Percentiles rank a stretch among this genome's conserved stretches.
phyloP scores from a whole-genome alignment of 2,888 invertebrate species.

The Clepsis dumicolana region DNA sequence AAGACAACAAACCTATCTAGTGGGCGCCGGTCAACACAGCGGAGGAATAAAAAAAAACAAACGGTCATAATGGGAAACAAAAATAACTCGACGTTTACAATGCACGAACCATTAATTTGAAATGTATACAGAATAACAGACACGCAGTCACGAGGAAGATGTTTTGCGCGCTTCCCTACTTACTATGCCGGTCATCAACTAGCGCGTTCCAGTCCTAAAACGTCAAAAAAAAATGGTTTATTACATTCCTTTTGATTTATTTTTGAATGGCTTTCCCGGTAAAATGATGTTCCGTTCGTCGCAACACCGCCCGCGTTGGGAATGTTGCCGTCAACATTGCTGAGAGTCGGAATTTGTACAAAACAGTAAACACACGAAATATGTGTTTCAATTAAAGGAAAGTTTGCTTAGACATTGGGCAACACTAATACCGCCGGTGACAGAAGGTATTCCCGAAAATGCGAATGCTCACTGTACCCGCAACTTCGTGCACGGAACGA shows the following conservation, averaged over 20 bases:
- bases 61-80: slow-evolving; percentile 62
- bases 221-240: slow-evolving; percentile 25
- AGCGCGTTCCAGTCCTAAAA: slow-evolving; percentile 9
- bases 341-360: neutral
- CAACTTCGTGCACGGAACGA: too few relatives aligned
- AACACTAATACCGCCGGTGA: too few relatives aligned
- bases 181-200: neutral
- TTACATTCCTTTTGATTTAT: slow-evolving; percentile 14
- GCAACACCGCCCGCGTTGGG: neutral
- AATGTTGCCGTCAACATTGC: neutral
- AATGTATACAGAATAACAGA: slow-evolving; percentile 57
- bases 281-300: neutral
- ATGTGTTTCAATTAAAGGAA: too few relatives aligned
- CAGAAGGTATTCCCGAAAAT: too few relatives aligned
- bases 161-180: slow-evolving; percentile 51
- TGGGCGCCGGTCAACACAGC: slow-evolving; percentile 35
- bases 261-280: neutral
- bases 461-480: too few relatives aligned
- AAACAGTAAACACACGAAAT: neutral
- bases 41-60: slow-evolving; percentile 55
- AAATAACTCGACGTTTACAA: slow-evolving; percentile 66
- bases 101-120: slow-evolving; percentile 67
- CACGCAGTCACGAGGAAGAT: slow-evolving; percentile 58
- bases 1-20: slow-evolving; percentile 10
- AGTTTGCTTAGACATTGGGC: neutral